phyloP scores from a whole-genome alignment of 2,797 vertebrate species.

The Hypotaenidia philippensis region DNA sequence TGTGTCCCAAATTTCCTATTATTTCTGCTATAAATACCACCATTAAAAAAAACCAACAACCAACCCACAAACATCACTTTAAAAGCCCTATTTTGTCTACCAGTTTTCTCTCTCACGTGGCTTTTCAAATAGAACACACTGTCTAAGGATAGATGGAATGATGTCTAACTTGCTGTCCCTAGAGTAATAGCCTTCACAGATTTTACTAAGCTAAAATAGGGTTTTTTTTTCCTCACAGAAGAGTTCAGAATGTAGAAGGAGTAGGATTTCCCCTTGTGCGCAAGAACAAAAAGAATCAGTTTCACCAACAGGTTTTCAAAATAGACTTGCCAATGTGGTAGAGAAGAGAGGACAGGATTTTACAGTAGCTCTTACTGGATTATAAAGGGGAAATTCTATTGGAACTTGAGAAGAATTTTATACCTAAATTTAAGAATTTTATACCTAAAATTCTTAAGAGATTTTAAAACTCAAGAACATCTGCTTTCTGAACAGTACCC shows the following conservation, averaged over 20 bases:
- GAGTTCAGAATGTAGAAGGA: not conserved
- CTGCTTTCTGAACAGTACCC: not conserved
- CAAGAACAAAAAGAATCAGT: not conserved
- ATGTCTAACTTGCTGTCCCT: not conserved
- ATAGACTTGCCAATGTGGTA: not conserved
- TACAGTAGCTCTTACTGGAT: not conserved
- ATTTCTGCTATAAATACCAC: not conserved
- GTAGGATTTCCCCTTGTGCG: not conserved
- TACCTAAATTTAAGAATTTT: not conserved
- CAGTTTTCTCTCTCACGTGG: not conserved
- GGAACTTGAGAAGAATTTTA: not conserved
- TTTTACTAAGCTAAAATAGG: not conserved
- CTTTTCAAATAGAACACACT: not conserved
- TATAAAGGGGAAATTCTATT: not conserved
- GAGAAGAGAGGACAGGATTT: not conserved
- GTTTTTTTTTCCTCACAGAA: not conserved
- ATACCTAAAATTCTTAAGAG: not conserved
- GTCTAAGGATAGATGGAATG: not conserved
- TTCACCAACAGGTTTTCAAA: not conserved
- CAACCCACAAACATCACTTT: not conserved
- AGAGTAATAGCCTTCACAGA: not conserved
- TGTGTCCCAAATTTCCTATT: not conserved
- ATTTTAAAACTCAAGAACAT: not conserved
- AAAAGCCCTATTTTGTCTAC: not conserved
- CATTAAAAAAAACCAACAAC: too few relatives aligned